These are phyloP conservation scores for Zaprionus nigranus DNA, from an alignment of 1,140 invertebrate species.

Conservation along the genomic window DNA sequence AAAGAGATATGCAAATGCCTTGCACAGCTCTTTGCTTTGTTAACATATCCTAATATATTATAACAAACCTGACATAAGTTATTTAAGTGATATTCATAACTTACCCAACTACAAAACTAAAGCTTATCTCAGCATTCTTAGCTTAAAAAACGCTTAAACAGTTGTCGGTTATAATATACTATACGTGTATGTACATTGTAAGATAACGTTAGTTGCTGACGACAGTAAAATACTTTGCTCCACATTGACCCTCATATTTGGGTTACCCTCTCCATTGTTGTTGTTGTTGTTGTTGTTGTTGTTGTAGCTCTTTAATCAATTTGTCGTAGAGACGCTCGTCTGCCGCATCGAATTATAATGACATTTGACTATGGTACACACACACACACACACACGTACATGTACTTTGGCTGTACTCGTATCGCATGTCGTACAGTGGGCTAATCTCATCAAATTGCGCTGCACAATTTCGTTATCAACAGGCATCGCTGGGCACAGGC, in stretches of 20 bases:
- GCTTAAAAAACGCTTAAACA: neutral
- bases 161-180: neutral
- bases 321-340: slow-evolving; percentile 22
- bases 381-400: neutral
- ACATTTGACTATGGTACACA: slow-evolving; percentile 32
- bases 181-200: neutral
- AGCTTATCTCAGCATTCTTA: neutral
- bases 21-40: neutral
- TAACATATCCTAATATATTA: neutral
- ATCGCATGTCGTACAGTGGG: slow-evolving; percentile 10
- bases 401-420: neutral
- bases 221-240: slow-evolving; percentile 7
- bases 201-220: slow-evolving; percentile 32
- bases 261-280: neutral
- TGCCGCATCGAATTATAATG: slow-evolving; percentile 48
- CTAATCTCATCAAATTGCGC: slow-evolving; percentile 69
- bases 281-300: neutral
- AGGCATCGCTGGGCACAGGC: slow-evolving; percentile 39
- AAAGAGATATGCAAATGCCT: no score
- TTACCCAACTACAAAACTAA: neutral
- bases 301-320: slow-evolving; percentile 35
- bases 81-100: neutral
- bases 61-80: neutral
- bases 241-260: neutral
- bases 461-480: slow-evolving; percentile 72